Evolutionary conservation across 2,797 vertebrate species (phyloP).

Genomic region (Sebastes miniatus): DNA sequence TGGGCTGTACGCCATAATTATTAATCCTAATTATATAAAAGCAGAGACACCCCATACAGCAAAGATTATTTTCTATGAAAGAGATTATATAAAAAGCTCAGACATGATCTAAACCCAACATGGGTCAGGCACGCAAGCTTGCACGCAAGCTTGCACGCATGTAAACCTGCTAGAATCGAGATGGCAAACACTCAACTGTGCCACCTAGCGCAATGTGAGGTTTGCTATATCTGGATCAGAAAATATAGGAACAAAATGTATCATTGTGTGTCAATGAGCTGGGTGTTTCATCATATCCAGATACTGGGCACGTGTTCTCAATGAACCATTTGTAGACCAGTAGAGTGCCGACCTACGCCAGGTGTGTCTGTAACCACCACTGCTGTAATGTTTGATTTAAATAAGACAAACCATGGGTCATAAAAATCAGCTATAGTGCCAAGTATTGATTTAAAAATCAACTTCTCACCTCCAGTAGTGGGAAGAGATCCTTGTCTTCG

Average conservation of each 20-base stretch:
- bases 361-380: not conserved
- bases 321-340: not conserved
- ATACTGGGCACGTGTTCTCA: not conserved
- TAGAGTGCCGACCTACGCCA: not conserved
- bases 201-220: not conserved
- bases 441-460: not conserved
- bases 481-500: conserved; percentile 96
- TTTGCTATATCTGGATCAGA: conserved; percentile 68
- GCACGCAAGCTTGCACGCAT: not conserved
- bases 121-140: not conserved
- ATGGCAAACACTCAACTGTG: not conserved
- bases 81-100: too few relatives aligned
- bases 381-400: not conserved
- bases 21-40: not conserved
- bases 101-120: not conserved
- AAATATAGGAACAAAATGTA: conserved; percentile 68
- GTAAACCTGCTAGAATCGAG: not conserved
- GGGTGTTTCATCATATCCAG: conserved; percentile 74
- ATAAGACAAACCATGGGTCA: not conserved
- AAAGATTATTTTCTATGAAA: too few relatives aligned
- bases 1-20: not conserved
- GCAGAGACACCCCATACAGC: too few relatives aligned
- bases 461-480: conserved; percentile 87
- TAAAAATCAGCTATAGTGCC: not conserved
- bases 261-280: conserved; percentile 75